phyloP scores from a whole-genome alignment of 2,888 invertebrate species.

The Timema cristinae region DNA sequence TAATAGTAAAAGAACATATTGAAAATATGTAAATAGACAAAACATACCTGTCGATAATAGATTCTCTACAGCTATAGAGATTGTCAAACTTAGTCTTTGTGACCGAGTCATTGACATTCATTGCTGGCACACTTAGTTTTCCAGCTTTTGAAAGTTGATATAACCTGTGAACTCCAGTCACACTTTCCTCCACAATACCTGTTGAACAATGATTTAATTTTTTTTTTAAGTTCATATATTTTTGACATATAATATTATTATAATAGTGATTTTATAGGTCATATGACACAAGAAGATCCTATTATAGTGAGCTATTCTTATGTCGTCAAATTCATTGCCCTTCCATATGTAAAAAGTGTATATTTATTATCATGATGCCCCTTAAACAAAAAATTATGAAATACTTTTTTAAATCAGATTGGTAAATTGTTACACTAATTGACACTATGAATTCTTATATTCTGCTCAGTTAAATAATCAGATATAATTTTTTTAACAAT shows the following conservation, averaged over 20 bases:
- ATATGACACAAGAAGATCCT: no score
- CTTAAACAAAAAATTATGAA: no score
- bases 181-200: constrained; percentile 97
- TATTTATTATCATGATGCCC: no score
- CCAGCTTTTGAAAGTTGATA: constrained; percentile 94
- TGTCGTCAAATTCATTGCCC: no score
- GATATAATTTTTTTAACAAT: background rate
- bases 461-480: no score
- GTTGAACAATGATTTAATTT: constrained; percentile 32
- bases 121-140: constrained; percentile 91
- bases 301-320: no score
- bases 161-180: constrained; percentile 95
- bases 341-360: no score
- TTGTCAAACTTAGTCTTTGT: constrained; percentile 98
- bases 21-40: no score
- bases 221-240: constrained; percentile 9
- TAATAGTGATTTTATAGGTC: background rate
- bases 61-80: constrained; percentile 91
- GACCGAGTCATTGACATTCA: constrained; percentile 98
- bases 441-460: no score
- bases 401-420: no score
- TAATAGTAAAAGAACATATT: no score
- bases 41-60: constrained; percentile 73
- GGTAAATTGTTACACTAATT: no score
- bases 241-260: background rate